phyloP scores from a whole-genome alignment of 2,113 vertebrate species.

The Cololabis saira region DNA sequence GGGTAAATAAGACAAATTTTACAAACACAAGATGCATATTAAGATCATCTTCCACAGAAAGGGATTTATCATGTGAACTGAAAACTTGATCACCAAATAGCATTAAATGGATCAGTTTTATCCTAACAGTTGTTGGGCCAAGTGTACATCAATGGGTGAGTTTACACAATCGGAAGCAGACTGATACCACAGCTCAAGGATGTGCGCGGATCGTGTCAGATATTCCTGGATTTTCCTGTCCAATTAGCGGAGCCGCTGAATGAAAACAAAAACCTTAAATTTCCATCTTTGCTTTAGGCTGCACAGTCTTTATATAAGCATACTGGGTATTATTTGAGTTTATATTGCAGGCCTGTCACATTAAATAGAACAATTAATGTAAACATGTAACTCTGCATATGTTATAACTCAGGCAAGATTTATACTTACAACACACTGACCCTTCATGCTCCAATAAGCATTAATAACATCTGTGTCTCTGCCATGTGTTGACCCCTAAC shows the following conservation, averaged over 20 bases:
- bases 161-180: no score
- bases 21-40: no score
- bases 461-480: constrained; percentile 50
- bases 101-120: no score
- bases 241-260: neutral
- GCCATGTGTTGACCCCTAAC: constrained; percentile 33
- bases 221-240: neutral
- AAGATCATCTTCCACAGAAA: neutral
- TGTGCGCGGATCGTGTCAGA: no score
- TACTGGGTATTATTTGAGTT: neutral
- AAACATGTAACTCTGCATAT: constrained; percentile 1
- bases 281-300: neutral
- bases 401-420: constrained; percentile 8
- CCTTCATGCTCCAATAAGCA: constrained; percentile 40
- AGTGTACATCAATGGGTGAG: no score
- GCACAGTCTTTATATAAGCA: neutral
- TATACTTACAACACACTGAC: constrained; percentile 13
- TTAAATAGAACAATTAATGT: neutral
- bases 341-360: neutral
- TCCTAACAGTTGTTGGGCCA: no score
- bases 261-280: constrained; percentile 1
- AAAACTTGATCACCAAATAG: no score
- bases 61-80: no score
- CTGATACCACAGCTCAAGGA: no score
- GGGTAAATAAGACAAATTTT: neutral